phyloP scores from a whole-genome alignment of 2,888 invertebrate genomes.

The Periphyllus acericola region DNA sequence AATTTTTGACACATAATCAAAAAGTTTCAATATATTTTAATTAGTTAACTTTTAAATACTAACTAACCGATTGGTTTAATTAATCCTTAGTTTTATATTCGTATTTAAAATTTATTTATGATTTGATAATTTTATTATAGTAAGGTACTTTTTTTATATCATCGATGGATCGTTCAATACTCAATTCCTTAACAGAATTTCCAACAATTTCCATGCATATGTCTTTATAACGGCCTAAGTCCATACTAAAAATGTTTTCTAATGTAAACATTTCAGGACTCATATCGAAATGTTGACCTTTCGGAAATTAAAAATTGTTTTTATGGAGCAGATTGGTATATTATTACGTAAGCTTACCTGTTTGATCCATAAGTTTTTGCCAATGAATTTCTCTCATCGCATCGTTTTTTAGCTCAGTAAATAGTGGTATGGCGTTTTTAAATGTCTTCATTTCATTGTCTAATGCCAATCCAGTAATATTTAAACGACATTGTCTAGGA shows the following conservation, averaged over 20 bases:
- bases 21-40: not conserved
- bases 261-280: slow-evolving; percentile 87
- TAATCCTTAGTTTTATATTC: not conserved
- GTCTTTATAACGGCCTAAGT: slow-evolving; percentile 85
- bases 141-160: slow-evolving; percentile 78
- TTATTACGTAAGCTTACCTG: slow-evolving; percentile 69
- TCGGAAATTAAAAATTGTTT: not conserved
- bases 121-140: not conserved
- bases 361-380: slow-evolving; percentile 87
- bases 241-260: slow-evolving; percentile 93
- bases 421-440: slow-evolving; percentile 85
- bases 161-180: slow-evolving; percentile 88
- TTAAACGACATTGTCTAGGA: slow-evolving; percentile 72
- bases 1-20: not conserved
- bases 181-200: slow-evolving; percentile 87
- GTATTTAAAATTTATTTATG: not conserved
- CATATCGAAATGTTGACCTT: slow-evolving; percentile 80
- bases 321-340: not conserved
- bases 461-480: slow-evolving; percentile 75
- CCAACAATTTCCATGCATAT: slow-evolving; percentile 87
- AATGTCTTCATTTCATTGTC: slow-evolving; percentile 90
- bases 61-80: too few species aligned
- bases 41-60: too few species aligned
- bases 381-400: slow-evolving; percentile 91
- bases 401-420: slow-evolving; percentile 91